These are phyloP conservation scores for Colaptes auratus DNA, from an alignment of 2,113 vertebrate genomes.

Conservation along the genomic window DNA sequence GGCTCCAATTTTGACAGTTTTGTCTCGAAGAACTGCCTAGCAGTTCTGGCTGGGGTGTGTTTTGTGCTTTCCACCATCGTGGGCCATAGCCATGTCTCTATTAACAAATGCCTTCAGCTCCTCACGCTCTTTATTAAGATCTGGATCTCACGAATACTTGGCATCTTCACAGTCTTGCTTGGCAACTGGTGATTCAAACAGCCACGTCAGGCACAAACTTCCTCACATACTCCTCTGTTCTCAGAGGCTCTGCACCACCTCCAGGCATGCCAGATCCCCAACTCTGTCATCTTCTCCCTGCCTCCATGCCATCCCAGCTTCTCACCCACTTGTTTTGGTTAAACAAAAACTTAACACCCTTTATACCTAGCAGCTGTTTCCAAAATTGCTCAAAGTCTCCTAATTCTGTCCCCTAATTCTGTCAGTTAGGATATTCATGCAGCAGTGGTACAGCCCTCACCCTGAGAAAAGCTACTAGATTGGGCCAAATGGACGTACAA, in stretches of 20 bases:
- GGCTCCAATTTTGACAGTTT: background rate
- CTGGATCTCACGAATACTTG: background rate
- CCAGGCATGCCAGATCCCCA: background rate
- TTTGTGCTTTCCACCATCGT: background rate
- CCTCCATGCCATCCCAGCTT: rapidly evolving
- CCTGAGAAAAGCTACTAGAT: background rate
- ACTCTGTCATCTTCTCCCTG: background rate
- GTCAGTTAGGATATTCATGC: background rate
- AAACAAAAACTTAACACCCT: background rate
- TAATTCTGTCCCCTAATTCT: background rate
- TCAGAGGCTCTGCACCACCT: background rate
- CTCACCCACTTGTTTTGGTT: background rate
- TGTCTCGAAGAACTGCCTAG: background rate
- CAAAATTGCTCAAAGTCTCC: background rate
- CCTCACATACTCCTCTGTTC: background rate
- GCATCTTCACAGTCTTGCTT: background rate
- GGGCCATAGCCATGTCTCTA: background rate
- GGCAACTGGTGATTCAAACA: background rate
- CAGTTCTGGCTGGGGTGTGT: background rate
- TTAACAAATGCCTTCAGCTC: background rate
- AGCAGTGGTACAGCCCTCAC: background rate
- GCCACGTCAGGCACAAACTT: background rate
- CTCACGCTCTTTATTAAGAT: background rate
- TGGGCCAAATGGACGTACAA: background rate
- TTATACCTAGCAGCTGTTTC: background rate